Evolutionary conservation across 1,140 invertebrate species (phyloP).

Genomic region (Megalopta genalis): DNA sequence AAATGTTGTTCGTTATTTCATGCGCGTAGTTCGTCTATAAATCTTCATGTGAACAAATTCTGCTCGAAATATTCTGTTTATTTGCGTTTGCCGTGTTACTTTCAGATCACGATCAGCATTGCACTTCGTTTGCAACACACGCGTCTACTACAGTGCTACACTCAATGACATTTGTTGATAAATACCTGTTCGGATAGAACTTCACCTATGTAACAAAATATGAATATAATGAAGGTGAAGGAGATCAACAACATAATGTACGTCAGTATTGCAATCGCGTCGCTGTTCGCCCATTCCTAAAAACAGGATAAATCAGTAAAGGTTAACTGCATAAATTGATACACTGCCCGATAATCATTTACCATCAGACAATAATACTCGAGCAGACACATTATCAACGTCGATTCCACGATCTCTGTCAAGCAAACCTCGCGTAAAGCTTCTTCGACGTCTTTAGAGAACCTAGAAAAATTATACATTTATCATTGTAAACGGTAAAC

Average conservation of each 20-base stretch:
- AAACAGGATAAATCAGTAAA: background rate
- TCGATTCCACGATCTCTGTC: conserved; percentile 34
- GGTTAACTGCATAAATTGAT: too few species aligned
- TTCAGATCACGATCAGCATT: too few species aligned
- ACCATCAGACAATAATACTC: conserved; percentile 58
- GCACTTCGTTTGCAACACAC: too few species aligned
- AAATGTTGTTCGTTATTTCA: too few species aligned
- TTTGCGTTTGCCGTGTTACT: too few species aligned
- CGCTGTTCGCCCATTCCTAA: conserved; percentile 59
- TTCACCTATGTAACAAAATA: conserved; percentile 6
- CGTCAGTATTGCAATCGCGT: background rate
- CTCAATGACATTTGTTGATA: background rate
- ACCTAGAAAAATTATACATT: conserved; percentile 38
- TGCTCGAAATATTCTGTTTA: too few species aligned
- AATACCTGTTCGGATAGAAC: background rate
- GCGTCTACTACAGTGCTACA: background rate
- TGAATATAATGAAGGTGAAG: background rate
- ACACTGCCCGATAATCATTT: background rate
- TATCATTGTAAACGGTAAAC: too few species aligned
- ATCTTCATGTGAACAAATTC: too few species aligned
- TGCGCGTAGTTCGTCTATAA: too few species aligned
- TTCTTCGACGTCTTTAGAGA: conserved; percentile 26
- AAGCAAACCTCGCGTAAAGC: conserved; percentile 48
- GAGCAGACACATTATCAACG: conserved; percentile 51
- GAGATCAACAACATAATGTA: background rate